Evolutionary conservation across 2,113 vertebrate species (phyloP).

Genomic region (Arothron firmamentum): DNA sequence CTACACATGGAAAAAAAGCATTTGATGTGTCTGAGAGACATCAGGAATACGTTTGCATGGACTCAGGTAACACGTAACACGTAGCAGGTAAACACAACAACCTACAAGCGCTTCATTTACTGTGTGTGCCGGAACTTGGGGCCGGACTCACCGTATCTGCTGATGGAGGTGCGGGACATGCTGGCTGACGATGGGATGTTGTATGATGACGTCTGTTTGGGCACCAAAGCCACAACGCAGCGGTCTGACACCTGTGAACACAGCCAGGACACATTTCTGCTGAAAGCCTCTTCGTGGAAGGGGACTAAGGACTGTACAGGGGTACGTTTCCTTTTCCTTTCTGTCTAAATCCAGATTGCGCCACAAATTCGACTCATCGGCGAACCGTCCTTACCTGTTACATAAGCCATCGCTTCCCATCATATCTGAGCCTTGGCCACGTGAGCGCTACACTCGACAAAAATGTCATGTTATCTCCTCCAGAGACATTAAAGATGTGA

Average conservation of each 20-base stretch:
- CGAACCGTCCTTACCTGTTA: neutral
- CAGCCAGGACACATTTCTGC: slow-evolving; percentile 1
- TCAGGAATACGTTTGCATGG: neutral
- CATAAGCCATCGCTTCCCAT: slow-evolving; percentile 22
- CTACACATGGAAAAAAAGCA: slow-evolving; percentile 14
- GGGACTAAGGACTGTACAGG: too few relatives aligned
- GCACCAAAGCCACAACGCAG: slow-evolving; percentile 92
- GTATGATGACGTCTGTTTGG: slow-evolving; percentile 98
- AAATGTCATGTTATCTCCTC: slow-evolving; percentile 46
- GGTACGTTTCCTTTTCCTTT: too few relatives aligned
- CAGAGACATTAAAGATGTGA: slow-evolving; percentile 41
- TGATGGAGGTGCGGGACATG: slow-evolving; percentile 93
- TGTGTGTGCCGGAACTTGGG: neutral
- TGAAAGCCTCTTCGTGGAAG: neutral
- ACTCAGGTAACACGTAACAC: slow-evolving; percentile 5
- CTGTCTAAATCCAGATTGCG: too few relatives aligned
- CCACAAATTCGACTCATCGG: too few relatives aligned
- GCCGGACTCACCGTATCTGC: slow-evolving; percentile 88
- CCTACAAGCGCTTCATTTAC: slow-evolving; percentile 1
- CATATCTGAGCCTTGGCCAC: slow-evolving; percentile 32
- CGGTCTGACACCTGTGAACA: slow-evolving; percentile 89
- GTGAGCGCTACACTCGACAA: slow-evolving; percentile 44
- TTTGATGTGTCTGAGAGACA: slow-evolving; percentile 5
- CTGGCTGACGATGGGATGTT: slow-evolving; percentile 95
- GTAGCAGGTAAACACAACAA: neutral